Evolutionary conservation across 2,797 vertebrate species (phyloP).

Genomic region (Coluber constrictor): DNA sequence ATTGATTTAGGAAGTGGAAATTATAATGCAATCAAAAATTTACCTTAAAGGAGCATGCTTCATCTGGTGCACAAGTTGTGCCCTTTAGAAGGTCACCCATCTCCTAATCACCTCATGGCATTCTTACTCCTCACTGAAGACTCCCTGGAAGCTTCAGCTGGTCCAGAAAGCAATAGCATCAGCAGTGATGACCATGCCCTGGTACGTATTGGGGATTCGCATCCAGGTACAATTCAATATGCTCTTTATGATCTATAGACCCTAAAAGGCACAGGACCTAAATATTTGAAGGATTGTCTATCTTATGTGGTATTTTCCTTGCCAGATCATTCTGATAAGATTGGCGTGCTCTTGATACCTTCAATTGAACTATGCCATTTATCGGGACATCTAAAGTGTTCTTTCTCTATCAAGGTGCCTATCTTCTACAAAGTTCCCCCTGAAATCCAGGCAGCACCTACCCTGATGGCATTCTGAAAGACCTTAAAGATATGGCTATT

Average conservation of each 20-base stretch:
- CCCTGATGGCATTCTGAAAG: neutral
- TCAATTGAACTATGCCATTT: neutral
- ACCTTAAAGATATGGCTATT: neutral
- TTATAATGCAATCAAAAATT: neutral
- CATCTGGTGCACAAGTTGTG: neutral
- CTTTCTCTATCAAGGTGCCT: neutral
- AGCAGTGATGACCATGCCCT: neutral
- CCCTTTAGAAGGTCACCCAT: neutral
- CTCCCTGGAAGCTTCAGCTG: neutral
- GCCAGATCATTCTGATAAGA: neutral
- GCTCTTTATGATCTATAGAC: neutral
- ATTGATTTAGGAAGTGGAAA: neutral
- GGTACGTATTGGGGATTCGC: neutral
- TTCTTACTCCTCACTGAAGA: neutral
- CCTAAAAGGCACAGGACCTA: neutral
- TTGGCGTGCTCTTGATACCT: neutral
- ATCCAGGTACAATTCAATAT: neutral
- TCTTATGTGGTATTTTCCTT: neutral
- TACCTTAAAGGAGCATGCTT: neutral
- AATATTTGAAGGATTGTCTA: neutral
- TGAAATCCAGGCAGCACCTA: neutral
- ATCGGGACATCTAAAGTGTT: neutral
- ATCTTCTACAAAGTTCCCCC: neutral
- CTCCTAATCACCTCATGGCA: neutral
- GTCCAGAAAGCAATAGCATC: neutral